A percentile compares a stretch with the other conserved stretches of the same genome.
Conservation (phyloP, 2,797 vertebrate genomes). For the Naso thynnoides region DNA sequence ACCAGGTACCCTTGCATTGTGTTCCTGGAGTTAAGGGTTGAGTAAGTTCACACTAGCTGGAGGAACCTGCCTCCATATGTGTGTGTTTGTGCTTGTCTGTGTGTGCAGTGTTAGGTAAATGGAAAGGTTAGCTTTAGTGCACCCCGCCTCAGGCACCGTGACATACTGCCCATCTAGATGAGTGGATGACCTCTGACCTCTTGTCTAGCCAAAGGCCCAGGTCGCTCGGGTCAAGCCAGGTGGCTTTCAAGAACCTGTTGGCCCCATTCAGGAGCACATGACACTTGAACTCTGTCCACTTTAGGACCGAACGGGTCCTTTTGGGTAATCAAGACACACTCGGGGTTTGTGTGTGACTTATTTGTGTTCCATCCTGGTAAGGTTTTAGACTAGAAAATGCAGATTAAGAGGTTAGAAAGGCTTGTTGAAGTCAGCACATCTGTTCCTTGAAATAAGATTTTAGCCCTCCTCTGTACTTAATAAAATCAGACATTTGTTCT, state of each 20-base stretch:
- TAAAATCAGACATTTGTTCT: constrained; percentile 31
- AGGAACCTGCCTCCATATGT: constrained; percentile 54
- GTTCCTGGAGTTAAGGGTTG: constrained; percentile 26
- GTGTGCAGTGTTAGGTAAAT: constrained; percentile 54
- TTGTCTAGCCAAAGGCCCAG: constrained; percentile 74
- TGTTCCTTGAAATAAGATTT: constrained; percentile 37
- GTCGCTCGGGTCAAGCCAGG: constrained; percentile 75
- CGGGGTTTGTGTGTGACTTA: constrained; percentile 12
- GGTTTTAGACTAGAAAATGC: constrained; percentile 21
- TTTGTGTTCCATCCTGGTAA: constrained; percentile 24
- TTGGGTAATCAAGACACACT: constrained; percentile 55
- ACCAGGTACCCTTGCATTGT: constrained; percentile 13
- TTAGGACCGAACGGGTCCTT: constrained; percentile 46
- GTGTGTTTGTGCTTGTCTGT: constrained; percentile 53
- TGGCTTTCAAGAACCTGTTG: constrained; percentile 71
- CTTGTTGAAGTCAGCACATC: constrained; percentile 28
- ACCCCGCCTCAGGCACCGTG: constrained; percentile 61
- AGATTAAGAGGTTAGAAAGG: constrained; percentile 28
- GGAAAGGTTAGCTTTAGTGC: constrained; percentile 70
- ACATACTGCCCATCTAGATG: constrained; percentile 72
- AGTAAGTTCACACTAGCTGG: constrained; percentile 48
- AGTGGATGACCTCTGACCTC: constrained; percentile 75
- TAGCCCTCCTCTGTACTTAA: background rate
- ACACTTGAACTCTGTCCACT: constrained; percentile 74
- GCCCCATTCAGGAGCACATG: constrained; percentile 58